A percentile compares a stretch with the other conserved stretches of the same genome.
These are phyloP conservation scores for Oceanodroma leucorhoa DNA, from an alignment of 2,797 vertebrate genomes.

Conservation along the genomic window DNA sequence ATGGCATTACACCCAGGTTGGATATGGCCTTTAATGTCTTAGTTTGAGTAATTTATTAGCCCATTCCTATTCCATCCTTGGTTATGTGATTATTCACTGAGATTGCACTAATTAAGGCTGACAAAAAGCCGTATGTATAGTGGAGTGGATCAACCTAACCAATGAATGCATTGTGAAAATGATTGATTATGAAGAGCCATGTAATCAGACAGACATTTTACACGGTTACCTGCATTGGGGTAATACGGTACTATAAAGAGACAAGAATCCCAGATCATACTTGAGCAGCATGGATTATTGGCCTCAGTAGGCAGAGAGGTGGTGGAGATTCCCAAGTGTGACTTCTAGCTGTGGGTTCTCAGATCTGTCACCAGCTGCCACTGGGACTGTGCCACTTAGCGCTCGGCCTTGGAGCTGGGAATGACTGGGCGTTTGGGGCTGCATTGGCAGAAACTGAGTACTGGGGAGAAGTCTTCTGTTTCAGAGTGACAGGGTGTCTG, in stretches of 20 bases:
- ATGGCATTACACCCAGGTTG: not conserved
- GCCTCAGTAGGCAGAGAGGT: not conserved
- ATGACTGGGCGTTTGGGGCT: not conserved
- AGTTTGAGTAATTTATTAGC: not conserved
- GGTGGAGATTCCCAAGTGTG: not conserved
- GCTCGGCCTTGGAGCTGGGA: not conserved
- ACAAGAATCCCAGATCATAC: not conserved
- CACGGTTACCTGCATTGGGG: not conserved
- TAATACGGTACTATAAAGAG: not conserved
- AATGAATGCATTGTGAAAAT: not conserved
- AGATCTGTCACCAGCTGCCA: not conserved
- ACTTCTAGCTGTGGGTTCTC: not conserved
- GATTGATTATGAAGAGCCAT: not conserved
- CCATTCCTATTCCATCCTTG: not conserved
- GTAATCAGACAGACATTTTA: not conserved
- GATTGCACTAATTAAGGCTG: not conserved
- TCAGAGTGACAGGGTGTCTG: not conserved
- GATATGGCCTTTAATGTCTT: not conserved
- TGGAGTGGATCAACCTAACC: not conserved
- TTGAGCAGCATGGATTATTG: not conserved
- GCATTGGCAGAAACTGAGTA: not conserved
- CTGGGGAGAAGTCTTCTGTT: not conserved
- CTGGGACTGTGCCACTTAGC: not conserved
- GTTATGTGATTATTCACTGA: not conserved
- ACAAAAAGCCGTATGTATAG: not conserved